Evolutionary conservation across 2,113 vertebrate genomes (phyloP), one percentile per base, ranked within the genome.

Genomic region (Hemibagrus wyckioides): DNA sequence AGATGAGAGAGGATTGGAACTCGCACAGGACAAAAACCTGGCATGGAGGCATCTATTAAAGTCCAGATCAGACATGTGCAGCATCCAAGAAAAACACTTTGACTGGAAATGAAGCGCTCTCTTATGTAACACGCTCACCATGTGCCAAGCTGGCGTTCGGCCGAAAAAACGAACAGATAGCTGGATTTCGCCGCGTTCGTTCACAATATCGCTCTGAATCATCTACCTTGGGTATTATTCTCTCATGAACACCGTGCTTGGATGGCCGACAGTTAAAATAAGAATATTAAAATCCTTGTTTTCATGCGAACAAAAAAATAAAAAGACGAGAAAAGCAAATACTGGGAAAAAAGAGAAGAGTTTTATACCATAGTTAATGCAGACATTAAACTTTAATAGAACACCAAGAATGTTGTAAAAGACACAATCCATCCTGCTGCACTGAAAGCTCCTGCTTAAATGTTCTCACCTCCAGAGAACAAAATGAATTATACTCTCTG

Each of bases 401-500:
- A 73, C 86, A 82, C 61, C 73, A 19, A 75, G 77, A 73, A 77
- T 56, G 80, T 85, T 89, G 83, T 56, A 88, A 85, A 71, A 87
- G 87, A 89, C 73, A 82, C 80, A 82, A 90, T 88, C 87, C 89
- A 90, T 91, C 90, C 85, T 86, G 41, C 76, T 23, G 87, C 76
- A 73, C 85, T 81, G 87, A 86, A 67, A 83, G 82, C 83, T 89
- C 82, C 44, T 80, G 81, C 83, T 86, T 90, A 91, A 92, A 89
- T 81, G 88, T 87, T 90, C 85, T 82, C 52, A 88, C 89, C 89
- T 89, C 89, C 80, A 82, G 90, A 87, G 89, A 85, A 69, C 56
- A 82, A 84, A 87, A 91, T 92, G 90, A 92, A 90, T 92, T 82
- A 92, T 87, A 41, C 83, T 89, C 81, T 87, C 87, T 57, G 86